A percentile compares a stretch with the other conserved stretches of the same genome.
phyloP scores from a whole-genome alignment of 2,888 invertebrate genomes.

The Teleiodes luculella region DNA sequence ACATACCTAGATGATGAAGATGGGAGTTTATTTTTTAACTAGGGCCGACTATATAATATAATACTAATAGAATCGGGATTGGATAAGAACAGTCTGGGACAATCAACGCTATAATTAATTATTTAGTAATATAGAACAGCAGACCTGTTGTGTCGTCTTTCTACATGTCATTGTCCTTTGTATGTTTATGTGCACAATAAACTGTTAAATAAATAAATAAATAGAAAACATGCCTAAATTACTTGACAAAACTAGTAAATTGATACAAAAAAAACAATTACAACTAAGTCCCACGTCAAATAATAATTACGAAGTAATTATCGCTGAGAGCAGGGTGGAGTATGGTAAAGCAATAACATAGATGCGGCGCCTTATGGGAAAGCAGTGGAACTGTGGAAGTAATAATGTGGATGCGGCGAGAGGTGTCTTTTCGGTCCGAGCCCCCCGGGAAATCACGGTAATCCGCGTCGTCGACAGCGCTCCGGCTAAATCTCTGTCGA shows the following conservation, averaged over 20 bases:
- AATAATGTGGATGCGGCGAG: constrained; percentile 65
- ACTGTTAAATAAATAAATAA: too few relatives aligned
- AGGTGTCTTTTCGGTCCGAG: constrained; percentile 74
- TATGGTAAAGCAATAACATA: constrained; percentile 73
- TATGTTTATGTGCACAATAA: too few relatives aligned
- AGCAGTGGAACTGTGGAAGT: constrained; percentile 58
- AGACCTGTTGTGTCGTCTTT: too few relatives aligned
- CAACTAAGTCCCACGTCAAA: constrained; percentile 7
- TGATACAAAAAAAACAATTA: background rate
- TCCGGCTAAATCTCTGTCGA: constrained; percentile 65
- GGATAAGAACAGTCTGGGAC: too few relatives aligned
- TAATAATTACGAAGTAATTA: constrained; percentile 64
- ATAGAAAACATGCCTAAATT: too few relatives aligned
- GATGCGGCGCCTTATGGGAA: constrained; percentile 37
- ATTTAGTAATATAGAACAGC: too few relatives aligned
- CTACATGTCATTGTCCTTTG: too few relatives aligned
- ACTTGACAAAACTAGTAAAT: background rate
- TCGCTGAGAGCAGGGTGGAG: constrained; percentile 28
- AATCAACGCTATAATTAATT: too few relatives aligned
- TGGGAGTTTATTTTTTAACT: too few relatives aligned
- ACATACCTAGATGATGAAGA: too few relatives aligned
- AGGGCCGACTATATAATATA: too few relatives aligned
- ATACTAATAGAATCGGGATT: too few relatives aligned
- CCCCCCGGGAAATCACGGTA: constrained; percentile 77
- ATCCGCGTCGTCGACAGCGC: constrained; percentile 66